Base-by-base conservation (phyloP, 2,113 vertebrate species). In the Paramisgurnus dabryanus region DNA sequence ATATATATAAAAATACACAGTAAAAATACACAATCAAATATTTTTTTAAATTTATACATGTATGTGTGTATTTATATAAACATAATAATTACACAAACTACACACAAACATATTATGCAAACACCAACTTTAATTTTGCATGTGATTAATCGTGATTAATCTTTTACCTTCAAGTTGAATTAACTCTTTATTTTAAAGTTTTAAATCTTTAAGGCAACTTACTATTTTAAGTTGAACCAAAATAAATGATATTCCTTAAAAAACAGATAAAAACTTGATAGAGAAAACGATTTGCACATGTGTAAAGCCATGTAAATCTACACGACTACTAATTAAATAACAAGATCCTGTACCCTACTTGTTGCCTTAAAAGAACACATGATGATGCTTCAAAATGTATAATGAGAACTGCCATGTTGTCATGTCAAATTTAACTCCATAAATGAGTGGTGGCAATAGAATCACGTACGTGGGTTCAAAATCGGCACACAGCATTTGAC, bases 401-500 rank as follows among this genome's bases (percentile, higher is more conserved):
- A 74, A 74, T 45, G 71, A 74, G 71, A 60, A 27, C 71, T 74
- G 71, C 43, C 71, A 60, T 60, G 53, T 45, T 60, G n/a, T 41
- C 70, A 61, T 15, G 71, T 60, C 39, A 74, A 74, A 61, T 74
- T 74, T 12, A 74, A 74, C 71, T 74, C 55, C 55, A 27, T 43
- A 61, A 74, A 45, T 45, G 60, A 73, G 55, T 43, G 40, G 39
- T 22, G 17, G 70, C 60, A 61, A 64, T 64, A 64, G 73, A 64
- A 50, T 43, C 73, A 64, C 18, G 49, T 6, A 64, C 18, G 49
- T 6, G 58, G 55, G 71, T 53, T 71, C 50, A 57, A 72, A 74
- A 74, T 47, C 57, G 18, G 58, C 73, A 76, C 43, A 76, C 64
- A 55, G 60, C 22, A 64, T 64, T 76, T 76, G 60, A 76, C 73